Percentiles rank a stretch among this genome's conserved stretches.
These are phyloP conservation scores for Cheiracanthium punctorium DNA, from an alignment of 2,888 invertebrate genomes.

Conservation along the genomic window DNA sequence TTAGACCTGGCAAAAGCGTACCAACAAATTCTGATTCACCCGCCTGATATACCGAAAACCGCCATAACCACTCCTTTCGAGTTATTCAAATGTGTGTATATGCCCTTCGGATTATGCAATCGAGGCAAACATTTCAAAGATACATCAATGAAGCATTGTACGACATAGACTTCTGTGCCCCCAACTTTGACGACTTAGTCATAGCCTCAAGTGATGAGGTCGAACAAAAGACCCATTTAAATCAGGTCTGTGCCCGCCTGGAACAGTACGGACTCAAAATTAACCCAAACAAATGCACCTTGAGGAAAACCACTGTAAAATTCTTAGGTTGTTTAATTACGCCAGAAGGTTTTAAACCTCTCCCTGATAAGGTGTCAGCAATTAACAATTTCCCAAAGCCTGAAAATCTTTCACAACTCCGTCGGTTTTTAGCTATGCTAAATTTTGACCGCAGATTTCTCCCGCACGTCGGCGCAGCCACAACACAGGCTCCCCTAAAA, in stretches of 20 bases:
- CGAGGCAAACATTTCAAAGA: constrained; percentile 74
- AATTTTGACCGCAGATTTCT: background rate
- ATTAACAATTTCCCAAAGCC: background rate
- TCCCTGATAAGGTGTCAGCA: background rate
- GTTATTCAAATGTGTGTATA: constrained; percentile 74
- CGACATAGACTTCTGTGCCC: background rate
- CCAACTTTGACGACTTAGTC: constrained; percentile 17
- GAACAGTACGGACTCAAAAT: background rate
- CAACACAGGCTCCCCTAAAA: background rate
- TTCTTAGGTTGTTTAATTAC: background rate
- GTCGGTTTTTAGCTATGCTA: background rate
- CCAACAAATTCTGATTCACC: background rate
- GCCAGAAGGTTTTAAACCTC: background rate
- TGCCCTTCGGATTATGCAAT: constrained; percentile 76
- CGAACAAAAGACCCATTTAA: background rate
- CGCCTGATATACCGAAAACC: background rate
- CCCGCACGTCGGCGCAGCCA: background rate
- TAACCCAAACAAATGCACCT: background rate
- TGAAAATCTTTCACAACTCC: background rate
- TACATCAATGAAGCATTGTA: background rate
- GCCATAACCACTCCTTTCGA: constrained; percentile 76
- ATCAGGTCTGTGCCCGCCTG: background rate
- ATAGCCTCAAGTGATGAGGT: background rate
- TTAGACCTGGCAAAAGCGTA: constrained; percentile 4
- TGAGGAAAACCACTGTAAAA: background rate